Percentiles rank a stretch among this genome's conserved stretches.
phyloP scores from a whole-genome alignment of 2,888 invertebrate species.

The Phalangium opilio region DNA sequence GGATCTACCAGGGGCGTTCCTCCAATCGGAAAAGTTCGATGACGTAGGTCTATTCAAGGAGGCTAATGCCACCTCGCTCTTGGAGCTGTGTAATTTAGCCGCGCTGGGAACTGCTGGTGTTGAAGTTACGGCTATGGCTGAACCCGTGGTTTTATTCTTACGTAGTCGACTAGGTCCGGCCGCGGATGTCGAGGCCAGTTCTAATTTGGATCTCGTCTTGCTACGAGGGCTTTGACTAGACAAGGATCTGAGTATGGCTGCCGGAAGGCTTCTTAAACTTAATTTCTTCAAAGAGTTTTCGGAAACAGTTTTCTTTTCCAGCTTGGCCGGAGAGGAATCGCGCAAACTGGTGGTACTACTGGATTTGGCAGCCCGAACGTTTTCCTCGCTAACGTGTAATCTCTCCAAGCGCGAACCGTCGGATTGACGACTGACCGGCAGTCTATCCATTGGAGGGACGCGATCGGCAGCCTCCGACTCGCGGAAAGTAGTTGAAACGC shows the following conservation, averaged over 20 bases:
- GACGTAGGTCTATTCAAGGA: no score
- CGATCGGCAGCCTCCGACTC: background rate
- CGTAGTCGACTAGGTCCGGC: no score
- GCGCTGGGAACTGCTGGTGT: no score
- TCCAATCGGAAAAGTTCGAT: no score
- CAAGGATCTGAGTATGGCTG: constrained; percentile 16
- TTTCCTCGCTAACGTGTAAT: constrained; percentile 10
- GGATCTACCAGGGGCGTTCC: no score
- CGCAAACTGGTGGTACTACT: constrained; percentile 14
- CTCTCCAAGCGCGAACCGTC: constrained; percentile 6
- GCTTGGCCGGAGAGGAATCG: constrained; percentile 7
- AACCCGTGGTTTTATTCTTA: no score
- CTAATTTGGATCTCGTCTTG: background rate
- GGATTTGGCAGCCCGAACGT: constrained; percentile 14
- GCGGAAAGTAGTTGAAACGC: background rate
- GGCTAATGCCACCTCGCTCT: no score
- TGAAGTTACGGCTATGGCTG: no score
- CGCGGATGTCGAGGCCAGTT: no score
- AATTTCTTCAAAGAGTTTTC: constrained; percentile 20
- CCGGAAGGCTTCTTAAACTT: constrained; percentile 17
- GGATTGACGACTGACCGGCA: background rate
- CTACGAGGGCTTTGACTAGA: constrained; percentile 18
- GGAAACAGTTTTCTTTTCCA: constrained; percentile 16
- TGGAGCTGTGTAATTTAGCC: no score
- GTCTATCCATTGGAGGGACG: background rate